A percentile compares a stretch with the other conserved stretches of the same genome.
Evolutionary conservation across 1,140 invertebrate species (phyloP).

Genomic region (Lepidostoma basale): DNA sequence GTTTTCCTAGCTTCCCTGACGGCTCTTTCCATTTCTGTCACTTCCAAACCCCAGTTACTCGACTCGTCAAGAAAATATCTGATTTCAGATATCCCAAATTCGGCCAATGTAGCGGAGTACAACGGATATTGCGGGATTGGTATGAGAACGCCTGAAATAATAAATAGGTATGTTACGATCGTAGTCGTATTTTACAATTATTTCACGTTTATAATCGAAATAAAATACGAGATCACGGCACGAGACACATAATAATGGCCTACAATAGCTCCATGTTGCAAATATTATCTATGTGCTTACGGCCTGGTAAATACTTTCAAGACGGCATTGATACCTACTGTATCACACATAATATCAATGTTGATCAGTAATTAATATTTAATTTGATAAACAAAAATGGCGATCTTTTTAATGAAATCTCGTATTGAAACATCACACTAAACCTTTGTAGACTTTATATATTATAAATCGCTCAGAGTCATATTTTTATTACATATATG

Average conservation of each 20-base stretch:
- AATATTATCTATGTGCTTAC: background rate
- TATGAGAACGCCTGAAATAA: constrained; percentile 82
- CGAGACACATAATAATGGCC: background rate
- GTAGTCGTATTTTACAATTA: background rate
- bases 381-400: background rate
- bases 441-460: background rate
- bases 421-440: background rate
- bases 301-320: background rate
- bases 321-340: background rate
- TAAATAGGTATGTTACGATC: background rate
- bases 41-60: constrained; percentile 84
- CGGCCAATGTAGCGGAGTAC: constrained; percentile 94
- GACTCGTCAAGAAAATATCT: constrained; percentile 94
- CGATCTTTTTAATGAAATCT: background rate
- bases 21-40: constrained; percentile 82
- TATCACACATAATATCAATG: background rate
- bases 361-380: background rate
- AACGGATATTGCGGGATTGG: constrained; percentile 98
- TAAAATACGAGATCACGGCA: background rate
- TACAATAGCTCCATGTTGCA: background rate
- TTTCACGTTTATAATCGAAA: background rate
- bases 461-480: background rate
- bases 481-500: background rate
- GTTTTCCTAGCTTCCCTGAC: constrained; percentile 70
- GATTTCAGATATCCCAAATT: constrained; percentile 85